These are phyloP conservation scores for Drosophila phalerata DNA, from an alignment of 2,888 invertebrate genomes.

Conservation along the genomic window DNA sequence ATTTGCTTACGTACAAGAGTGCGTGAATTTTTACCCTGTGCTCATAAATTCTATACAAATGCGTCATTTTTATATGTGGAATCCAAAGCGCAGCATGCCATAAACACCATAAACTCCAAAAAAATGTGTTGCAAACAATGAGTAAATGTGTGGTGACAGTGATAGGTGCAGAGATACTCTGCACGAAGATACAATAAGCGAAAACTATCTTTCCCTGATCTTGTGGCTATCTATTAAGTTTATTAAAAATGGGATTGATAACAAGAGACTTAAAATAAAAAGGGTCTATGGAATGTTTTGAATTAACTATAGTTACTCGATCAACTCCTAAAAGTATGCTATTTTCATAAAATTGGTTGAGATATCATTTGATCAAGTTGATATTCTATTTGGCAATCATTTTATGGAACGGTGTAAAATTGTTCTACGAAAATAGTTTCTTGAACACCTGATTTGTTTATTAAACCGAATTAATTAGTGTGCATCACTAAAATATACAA, in stretches of 20 bases:
- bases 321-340: constrained; percentile 1
- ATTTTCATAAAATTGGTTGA: background rate
- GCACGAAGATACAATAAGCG: background rate
- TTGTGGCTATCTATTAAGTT: background rate
- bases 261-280: background rate
- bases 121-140: constrained; percentile 25
- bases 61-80: constrained; percentile 57
- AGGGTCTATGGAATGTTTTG: no score
- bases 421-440: no score
- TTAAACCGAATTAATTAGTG: background rate
- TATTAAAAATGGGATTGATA: background rate
- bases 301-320: no score
- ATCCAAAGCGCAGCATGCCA: constrained; percentile 60
- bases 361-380: background rate
- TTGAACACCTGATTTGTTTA: background rate
- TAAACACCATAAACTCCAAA: constrained; percentile 42
- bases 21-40: constrained; percentile 9
- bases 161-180: background rate
- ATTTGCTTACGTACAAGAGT: constrained; percentile 24
- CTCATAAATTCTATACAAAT: constrained; percentile 53
- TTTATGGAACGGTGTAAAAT: background rate
- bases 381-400: background rate
- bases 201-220: background rate
- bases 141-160: constrained; percentile 5
- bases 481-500: background rate